Evolutionary conservation across 2,797 vertebrate genomes (phyloP).

Genomic region (Malurus leucopterus): DNA sequence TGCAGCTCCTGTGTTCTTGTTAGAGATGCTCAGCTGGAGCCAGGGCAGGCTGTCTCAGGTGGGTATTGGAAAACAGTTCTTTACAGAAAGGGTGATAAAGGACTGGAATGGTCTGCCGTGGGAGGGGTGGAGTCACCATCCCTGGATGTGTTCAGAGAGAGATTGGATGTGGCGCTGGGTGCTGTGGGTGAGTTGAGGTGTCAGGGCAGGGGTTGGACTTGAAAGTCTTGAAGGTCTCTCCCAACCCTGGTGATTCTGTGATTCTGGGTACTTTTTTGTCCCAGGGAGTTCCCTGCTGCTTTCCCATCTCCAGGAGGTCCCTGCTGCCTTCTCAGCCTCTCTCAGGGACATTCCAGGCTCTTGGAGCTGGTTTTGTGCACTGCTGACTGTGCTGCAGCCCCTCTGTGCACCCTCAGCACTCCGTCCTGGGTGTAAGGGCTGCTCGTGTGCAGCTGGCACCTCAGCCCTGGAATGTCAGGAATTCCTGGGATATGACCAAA

Average conservation of each 20-base stretch:
- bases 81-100: too few relatives aligned
- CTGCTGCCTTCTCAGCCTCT: not conserved
- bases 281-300: not conserved
- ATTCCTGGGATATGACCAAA: not conserved
- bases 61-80: not conserved
- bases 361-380: not conserved
- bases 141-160: too few relatives aligned
- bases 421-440: not conserved
- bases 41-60: not conserved
- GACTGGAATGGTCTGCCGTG: too few relatives aligned
- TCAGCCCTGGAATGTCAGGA: not conserved
- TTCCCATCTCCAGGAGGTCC: not conserved
- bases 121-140: too few relatives aligned
- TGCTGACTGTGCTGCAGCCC: not conserved
- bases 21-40: not conserved
- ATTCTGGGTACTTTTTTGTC: not conserved
- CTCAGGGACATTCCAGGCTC: not conserved
- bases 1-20: fast-evolving
- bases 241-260: too few relatives aligned
- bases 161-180: too few relatives aligned
- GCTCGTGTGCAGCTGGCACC: fast-evolving
- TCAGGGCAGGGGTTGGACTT: too few relatives aligned
- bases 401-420: too few relatives aligned
- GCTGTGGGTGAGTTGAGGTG: too few relatives aligned
- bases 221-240: too few relatives aligned